Conservation (phyloP, 2,113 vertebrate genomes). For the Acinonyx jubatus region DNA sequence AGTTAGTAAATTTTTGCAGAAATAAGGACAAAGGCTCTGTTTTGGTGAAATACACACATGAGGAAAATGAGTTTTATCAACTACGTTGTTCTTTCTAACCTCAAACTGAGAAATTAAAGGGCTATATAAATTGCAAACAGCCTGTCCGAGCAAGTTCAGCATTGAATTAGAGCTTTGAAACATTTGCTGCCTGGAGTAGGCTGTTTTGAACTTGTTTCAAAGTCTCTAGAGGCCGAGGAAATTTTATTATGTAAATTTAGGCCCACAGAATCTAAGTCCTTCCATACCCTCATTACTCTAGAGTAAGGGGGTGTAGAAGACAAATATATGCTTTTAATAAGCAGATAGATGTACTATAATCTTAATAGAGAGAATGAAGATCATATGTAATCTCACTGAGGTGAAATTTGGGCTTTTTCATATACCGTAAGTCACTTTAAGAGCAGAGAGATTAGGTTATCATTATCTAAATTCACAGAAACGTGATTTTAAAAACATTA, state of each 20-base stretch:
- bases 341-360: not conserved
- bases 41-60: not conserved
- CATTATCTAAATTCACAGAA: not conserved
- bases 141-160: not conserved
- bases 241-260: not conserved
- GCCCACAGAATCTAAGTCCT: not conserved
- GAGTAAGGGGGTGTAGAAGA: not conserved
- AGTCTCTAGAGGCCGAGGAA: not conserved
- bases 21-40: not conserved
- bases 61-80: not conserved
- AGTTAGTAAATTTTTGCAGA: not conserved
- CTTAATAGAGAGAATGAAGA: not conserved
- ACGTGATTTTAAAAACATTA: not conserved
- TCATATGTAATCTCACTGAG: not conserved
- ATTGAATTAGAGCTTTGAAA: not conserved
- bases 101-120: not conserved
- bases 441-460: not conserved
- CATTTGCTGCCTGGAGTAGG: not conserved
- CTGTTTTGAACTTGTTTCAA: constrained; percentile 17
- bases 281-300: not conserved
- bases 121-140: not conserved
- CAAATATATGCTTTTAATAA: not conserved
- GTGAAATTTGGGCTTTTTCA: not conserved
- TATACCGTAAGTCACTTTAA: not conserved
- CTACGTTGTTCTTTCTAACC: not conserved